Percentiles rank a stretch among this genome's conserved stretches.
Evolutionary conservation across 2,797 vertebrate genomes (phyloP).

Genomic region (Pantherophis vulpinus): DNA sequence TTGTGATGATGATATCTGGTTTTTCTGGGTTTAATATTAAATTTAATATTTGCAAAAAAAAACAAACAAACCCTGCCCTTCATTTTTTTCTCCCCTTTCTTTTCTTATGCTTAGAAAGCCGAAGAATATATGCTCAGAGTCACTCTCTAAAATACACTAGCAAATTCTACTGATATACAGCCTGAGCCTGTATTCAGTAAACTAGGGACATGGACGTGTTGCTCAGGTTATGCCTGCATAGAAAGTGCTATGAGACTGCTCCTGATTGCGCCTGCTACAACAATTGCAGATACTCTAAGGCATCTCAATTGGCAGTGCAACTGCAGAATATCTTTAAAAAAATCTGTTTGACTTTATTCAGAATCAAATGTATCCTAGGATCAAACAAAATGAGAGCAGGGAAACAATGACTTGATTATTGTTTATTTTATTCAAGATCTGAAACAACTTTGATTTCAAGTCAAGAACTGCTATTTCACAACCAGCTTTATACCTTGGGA

Average conservation of each 20-base stretch:
- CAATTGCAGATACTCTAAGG: neutral
- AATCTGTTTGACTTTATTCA: neutral
- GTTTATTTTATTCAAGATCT: conserved; percentile 30
- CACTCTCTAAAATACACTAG: neutral
- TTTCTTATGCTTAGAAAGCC: neutral
- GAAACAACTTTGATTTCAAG: conserved; percentile 26
- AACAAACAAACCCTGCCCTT: neutral
- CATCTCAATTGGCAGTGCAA: neutral
- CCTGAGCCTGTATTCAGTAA: neutral
- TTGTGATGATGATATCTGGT: neutral
- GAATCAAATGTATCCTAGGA: conserved; percentile 8
- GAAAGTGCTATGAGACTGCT: neutral
- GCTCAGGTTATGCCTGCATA: neutral
- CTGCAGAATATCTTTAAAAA: neutral
- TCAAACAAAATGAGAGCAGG: conserved; percentile 31
- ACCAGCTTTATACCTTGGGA: conserved; percentile 35
- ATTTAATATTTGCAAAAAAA: no score
- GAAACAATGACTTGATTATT: conserved; percentile 35
- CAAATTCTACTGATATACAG: neutral
- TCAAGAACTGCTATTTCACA: conserved; percentile 34
- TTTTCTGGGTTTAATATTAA: neutral
- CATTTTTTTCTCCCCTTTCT: neutral
- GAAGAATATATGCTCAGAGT: neutral
- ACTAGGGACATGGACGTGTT: neutral
- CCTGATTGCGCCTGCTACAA: neutral